A percentile compares a stretch with the other conserved stretches of the same genome.
Conservation (phyloP, 2,888 invertebrate species). For the Papilio elwesi region DNA sequence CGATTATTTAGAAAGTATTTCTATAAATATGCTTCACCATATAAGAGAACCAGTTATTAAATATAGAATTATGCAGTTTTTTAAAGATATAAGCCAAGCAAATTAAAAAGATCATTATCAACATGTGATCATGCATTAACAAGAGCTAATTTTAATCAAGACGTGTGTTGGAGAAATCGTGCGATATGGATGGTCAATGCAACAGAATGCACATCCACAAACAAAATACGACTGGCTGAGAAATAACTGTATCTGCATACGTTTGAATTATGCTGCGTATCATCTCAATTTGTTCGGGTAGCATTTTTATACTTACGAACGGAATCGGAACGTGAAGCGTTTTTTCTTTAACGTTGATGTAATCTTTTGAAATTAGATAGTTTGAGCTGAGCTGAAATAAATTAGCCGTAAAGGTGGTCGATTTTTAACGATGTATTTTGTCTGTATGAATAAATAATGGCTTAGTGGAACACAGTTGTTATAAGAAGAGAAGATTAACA, state of each 20-base stretch:
- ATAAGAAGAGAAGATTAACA: neutral
- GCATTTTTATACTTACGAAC: constrained; percentile 44
- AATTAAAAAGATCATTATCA: constrained; percentile 13
- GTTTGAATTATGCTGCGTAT: constrained; percentile 38
- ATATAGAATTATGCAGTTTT: constrained; percentile 30
- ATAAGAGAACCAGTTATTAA: constrained; percentile 21
- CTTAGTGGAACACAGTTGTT: neutral
- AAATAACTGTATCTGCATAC: constrained; percentile 38
- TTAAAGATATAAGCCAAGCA: constrained; percentile 16
- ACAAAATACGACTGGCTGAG: constrained; percentile 49
- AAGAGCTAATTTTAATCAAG: constrained; percentile 24
- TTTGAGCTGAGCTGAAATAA: constrained; percentile 20
- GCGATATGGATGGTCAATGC: constrained; percentile 64
- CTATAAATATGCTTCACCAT: neutral
- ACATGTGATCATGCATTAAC: constrained; percentile 32
- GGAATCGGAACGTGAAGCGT: constrained; percentile 47
- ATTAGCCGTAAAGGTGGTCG: constrained; percentile 20
- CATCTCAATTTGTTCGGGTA: constrained; percentile 43
- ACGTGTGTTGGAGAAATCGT: constrained; percentile 58
- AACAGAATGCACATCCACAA: constrained; percentile 60
- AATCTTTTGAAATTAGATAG: constrained; percentile 21
- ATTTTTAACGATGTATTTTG: neutral
- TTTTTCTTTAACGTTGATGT: constrained; percentile 33
- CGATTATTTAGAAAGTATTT: constrained; percentile 13
- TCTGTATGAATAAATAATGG: neutral